Evolutionary conservation across 2,113 vertebrate species (phyloP), one percentile per base, ranked within the genome.

Genomic region (Marmota monax): DNA sequence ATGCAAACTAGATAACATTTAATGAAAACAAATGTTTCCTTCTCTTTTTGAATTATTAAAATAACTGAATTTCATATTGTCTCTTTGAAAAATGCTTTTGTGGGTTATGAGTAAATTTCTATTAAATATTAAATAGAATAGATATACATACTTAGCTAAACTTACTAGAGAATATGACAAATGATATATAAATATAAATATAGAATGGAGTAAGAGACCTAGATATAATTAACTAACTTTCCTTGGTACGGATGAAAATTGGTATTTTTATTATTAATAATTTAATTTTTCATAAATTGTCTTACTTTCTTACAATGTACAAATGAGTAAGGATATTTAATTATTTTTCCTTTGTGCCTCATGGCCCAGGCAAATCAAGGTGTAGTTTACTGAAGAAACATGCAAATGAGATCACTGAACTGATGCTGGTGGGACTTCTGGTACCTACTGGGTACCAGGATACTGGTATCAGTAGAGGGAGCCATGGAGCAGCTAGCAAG

Each of bases 21-120:
- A 34, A 88, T 72, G 73, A 92, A 92, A 88, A 83, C 72, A 87
- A 87, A 39, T 77, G 58, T 92, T 88, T 84, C 88, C 69, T 84
- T 9, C 4, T 53, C 18, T 37, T 70, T 93, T 77, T 83, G 69
- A 83, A 92, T 69, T 82, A 70, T 69, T 13, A 83, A 90, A 83
- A 70, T 70, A n/a, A 70, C 32, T 69, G 45, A 45, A 39, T 79
- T 92, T 95, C 56, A 79, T 16, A 73, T 7, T 56, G 0, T 51
- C 34, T 74, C 69, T 74, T 69, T 65, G 25, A 5, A 85, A 95
- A 96, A 73, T n/a, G 7, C 61, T 92, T 80, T 78, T 74, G 20
- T 78, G 51, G 45, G 53, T 78, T 65, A 39, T 51, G 7, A 61
- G 34, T 51, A 10, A 87, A 70, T 93, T 78, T 93, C 13, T 73